Evolutionary conservation across 2,113 vertebrate genomes (phyloP).

Genomic region (Turnix velox): DNA sequence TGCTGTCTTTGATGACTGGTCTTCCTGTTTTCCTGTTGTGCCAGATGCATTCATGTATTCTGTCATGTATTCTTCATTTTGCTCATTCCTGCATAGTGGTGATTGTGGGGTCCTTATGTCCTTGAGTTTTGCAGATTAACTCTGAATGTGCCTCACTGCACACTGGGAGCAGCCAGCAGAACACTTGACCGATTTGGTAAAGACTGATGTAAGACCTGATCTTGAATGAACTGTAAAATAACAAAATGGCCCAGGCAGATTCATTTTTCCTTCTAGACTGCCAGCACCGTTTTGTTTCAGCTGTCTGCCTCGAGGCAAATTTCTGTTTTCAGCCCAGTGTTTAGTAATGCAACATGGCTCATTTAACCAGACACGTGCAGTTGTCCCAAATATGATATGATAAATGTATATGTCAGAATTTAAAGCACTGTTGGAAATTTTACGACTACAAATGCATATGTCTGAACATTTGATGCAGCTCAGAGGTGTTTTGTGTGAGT

Average conservation of each 20-base stretch:
- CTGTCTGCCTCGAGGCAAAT: neutral
- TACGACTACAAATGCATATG: neutral
- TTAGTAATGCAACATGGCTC: neutral
- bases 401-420: neutral
- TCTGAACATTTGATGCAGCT: neutral
- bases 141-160: neutral
- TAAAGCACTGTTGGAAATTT: neutral
- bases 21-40: slow-evolving; percentile 13
- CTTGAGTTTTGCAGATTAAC: neutral
- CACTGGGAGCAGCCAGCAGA: neutral
- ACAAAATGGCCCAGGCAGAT: neutral
- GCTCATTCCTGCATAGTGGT: accelerated
- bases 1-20: neutral
- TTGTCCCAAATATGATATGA: neutral
- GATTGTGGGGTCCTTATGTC: neutral
- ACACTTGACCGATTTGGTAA: neutral
- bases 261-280: neutral
- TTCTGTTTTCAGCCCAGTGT: neutral
- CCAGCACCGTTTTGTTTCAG: neutral
- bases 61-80: neutral
- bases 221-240: neutral
- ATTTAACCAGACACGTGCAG: neutral
- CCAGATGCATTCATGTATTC: neutral
- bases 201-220: neutral
- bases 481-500: neutral